Conservation (phyloP, 2,888 invertebrate species). For the Alviniconcha strummeri region DNA sequence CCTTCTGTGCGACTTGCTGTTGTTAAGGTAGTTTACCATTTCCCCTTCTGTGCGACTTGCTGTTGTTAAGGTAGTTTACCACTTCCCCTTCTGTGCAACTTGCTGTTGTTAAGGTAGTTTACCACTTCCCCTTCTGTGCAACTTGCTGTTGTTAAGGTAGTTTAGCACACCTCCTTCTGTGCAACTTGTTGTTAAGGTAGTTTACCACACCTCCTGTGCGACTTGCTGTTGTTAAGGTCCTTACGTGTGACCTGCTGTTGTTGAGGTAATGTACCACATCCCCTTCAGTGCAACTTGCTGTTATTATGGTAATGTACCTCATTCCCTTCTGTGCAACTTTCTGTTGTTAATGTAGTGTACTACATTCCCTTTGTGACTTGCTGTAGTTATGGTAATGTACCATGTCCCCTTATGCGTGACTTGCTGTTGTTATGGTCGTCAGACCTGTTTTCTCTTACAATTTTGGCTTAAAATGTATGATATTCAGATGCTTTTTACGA, state of each 20-base stretch:
- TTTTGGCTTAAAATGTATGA: too few species aligned
- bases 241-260: too few species aligned
- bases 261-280: constrained; percentile 51
- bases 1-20: constrained; percentile 68
- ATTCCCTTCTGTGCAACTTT: constrained; percentile 68
- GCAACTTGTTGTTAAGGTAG: constrained; percentile 53
- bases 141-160: background rate
- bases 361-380: constrained; percentile 68
- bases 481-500: too few species aligned
- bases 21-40: constrained; percentile 48
- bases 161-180: constrained; percentile 67
- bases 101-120: constrained; percentile 50
- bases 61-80: constrained; percentile 50
- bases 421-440: constrained; percentile 52
- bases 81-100: constrained; percentile 69
- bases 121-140: too few species aligned
- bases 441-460: too few species aligned
- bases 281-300: constrained; percentile 68
- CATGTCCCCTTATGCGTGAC: constrained; percentile 69
- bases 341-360: constrained; percentile 52
- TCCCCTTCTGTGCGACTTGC: constrained; percentile 69
- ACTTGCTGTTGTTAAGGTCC: too few species aligned
- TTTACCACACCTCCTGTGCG: too few species aligned
- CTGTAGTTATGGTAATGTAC: constrained; percentile 52
- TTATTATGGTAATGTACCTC: constrained; percentile 51